A percentile compares a stretch with the other conserved stretches of the same genome.
These are phyloP conservation scores for Aythya baeri DNA, from an alignment of 2,113 vertebrate genomes.

Conservation along the genomic window DNA sequence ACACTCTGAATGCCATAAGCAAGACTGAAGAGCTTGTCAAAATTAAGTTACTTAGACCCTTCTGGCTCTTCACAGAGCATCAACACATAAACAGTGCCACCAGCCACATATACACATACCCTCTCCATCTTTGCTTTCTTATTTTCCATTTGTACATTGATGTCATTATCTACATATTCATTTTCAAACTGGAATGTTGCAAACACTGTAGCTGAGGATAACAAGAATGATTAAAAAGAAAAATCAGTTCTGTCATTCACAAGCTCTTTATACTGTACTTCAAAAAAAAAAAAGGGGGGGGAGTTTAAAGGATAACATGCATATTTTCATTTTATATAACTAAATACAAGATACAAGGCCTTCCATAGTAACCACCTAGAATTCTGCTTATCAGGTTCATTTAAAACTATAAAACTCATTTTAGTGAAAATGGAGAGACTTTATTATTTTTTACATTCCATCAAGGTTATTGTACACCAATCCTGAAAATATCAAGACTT, in stretches of 20 bases:
- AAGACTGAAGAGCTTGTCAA: not conserved
- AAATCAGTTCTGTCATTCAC: not conserved
- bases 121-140: not conserved
- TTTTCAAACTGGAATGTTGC: not conserved
- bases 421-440: not conserved
- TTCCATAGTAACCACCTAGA: not conserved
- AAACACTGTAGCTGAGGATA: not conserved
- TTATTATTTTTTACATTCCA: not conserved
- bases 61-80: not conserved
- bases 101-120: not conserved
- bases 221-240: not conserved
- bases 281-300: not conserved
- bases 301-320: not conserved
- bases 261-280: not conserved
- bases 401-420: not conserved
- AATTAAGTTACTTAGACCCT: not conserved
- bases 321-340: not conserved
- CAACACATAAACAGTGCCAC: not conserved
- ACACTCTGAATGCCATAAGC: not conserved
- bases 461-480: not conserved
- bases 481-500: not conserved
- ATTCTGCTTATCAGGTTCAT: not conserved
- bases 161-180: not conserved
- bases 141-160: not conserved
- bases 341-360: not conserved